These are phyloP conservation scores for Drosophila demipolita DNA, from an alignment of 2,888 invertebrate genomes.

Conservation along the genomic window DNA sequence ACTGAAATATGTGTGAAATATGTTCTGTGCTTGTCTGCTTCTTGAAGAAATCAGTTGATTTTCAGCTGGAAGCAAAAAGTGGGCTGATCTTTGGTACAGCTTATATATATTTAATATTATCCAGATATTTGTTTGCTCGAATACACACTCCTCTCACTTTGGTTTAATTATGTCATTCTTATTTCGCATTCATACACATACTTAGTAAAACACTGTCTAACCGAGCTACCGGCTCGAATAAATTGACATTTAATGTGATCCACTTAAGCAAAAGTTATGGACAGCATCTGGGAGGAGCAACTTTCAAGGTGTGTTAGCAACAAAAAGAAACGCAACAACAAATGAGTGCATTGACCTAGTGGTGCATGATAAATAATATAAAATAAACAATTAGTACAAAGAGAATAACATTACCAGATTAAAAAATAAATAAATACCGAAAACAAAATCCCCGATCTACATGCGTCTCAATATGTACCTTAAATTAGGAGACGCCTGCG, in stretches of 20 bases:
- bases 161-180: background rate
- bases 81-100: background rate
- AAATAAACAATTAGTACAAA: slow-evolving; percentile 30
- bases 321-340: slow-evolving; percentile 3
- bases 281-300: slow-evolving; percentile 1
- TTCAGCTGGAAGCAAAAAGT: background rate
- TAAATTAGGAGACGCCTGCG: slow-evolving; percentile 35
- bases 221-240: background rate
- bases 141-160: background rate
- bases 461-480: slow-evolving; percentile 1
- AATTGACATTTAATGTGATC: slow-evolving; percentile 2
- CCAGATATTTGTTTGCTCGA: background rate
- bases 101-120: background rate
- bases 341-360: slow-evolving; percentile 30
- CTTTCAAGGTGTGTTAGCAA: slow-evolving; percentile 15
- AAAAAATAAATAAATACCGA: background rate
- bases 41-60: background rate
- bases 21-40: background rate
- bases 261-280: slow-evolving; percentile 15
- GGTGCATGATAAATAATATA: slow-evolving; percentile 4
- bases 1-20: background rate
- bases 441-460: slow-evolving; percentile 27
- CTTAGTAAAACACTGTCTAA: background rate
- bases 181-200: background rate
- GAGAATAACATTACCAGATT: slow-evolving; percentile 32